A percentile compares a stretch with the other conserved stretches of the same genome.
phyloP scores from a whole-genome alignment of 2,888 invertebrate species.

The Candidula unifasciata region DNA sequence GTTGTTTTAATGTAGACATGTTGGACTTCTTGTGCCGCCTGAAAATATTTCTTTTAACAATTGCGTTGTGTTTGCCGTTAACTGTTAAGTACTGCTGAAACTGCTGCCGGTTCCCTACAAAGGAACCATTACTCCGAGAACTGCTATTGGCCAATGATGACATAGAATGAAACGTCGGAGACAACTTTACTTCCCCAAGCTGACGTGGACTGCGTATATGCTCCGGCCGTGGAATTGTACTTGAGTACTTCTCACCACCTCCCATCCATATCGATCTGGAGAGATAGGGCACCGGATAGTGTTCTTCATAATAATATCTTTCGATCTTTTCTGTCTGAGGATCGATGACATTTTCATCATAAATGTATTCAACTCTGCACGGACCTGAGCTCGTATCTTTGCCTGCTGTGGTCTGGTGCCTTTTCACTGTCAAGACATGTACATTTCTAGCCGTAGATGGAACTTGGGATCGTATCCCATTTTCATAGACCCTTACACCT shows the following conservation, averaged over 20 bases:
- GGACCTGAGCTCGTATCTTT: constrained; percentile 29
- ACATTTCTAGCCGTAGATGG: constrained; percentile 42
- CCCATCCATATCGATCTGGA: constrained; percentile 30
- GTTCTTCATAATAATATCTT: constrained; percentile 71
- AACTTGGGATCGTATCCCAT: constrained; percentile 16
- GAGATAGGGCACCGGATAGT: constrained; percentile 53
- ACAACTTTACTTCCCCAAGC: constrained; percentile 12
- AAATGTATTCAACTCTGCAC: constrained; percentile 72
- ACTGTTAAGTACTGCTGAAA: constrained; percentile 3
- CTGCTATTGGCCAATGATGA: constrained; percentile 12
- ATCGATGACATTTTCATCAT: constrained; percentile 75
- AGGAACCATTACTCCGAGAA: constrained; percentile 1
- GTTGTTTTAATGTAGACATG: not conserved
- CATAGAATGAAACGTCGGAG: constrained; percentile 12
- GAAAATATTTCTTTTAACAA: constrained; percentile 37
- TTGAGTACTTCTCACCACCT: constrained; percentile 27
- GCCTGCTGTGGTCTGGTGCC: constrained; percentile 24
- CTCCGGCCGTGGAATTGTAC: constrained; percentile 12
- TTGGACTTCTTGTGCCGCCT: constrained; percentile 28
- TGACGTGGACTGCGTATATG: not conserved
- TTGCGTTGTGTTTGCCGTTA: constrained; percentile 19
- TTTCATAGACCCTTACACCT: constrained; percentile 33
- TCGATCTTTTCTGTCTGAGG: constrained; percentile 73
- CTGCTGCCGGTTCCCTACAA: constrained; percentile 3
- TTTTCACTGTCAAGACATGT: constrained; percentile 51